Evolutionary conservation across 2,888 invertebrate genomes (phyloP), one percentile per base, ranked within the genome.

Genomic region (Mythimna lalbum): DNA sequence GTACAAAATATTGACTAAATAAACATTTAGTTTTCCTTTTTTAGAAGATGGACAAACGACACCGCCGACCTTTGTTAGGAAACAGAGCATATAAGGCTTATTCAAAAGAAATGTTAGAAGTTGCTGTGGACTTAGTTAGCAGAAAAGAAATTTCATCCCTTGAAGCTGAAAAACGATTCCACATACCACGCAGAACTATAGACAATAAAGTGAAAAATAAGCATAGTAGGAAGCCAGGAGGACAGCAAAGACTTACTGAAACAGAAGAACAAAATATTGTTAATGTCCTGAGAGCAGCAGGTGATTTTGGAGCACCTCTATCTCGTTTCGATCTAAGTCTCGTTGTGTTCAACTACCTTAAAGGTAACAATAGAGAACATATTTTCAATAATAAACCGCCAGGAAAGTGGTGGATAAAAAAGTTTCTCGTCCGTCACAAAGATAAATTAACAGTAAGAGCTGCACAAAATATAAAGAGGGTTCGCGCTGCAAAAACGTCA

Each of bases 141-240:
- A 47, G 64, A 65, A 68, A 50, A 75, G 36, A 33, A 66, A 63
- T 63, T 7, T 50, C 62, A 33, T 65, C 70, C 57, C 66, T 63
- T n/a, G 75, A 75, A 50, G 75, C 75, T 23, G 59, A 52, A 68
- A 76, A 76, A 61, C 75, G 64, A 71, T 76, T 78, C 50, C 66
- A 69, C 50, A 72, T 76, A 60, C 71, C 71, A 55, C 63, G 75
- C 19, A 53, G 74, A 71, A 74, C 69, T 56, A 80, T 77, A 57
- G 66, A 77, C 6, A 77, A 80, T 73, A 73, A 77, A 77, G 72
- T 80, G 12, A 74, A 80, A 76, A 76, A 71, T 63, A 76, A 68
- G 52, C 73, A 73, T 55, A 57, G n/a, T 65, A 66, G 21, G 49
- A 67, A 73, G 52, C 64, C 70, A 66, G 73, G 78, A 17, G 68